Conservation (phyloP, 1,140 invertebrate genomes). For the Prorops nasuta region DNA sequence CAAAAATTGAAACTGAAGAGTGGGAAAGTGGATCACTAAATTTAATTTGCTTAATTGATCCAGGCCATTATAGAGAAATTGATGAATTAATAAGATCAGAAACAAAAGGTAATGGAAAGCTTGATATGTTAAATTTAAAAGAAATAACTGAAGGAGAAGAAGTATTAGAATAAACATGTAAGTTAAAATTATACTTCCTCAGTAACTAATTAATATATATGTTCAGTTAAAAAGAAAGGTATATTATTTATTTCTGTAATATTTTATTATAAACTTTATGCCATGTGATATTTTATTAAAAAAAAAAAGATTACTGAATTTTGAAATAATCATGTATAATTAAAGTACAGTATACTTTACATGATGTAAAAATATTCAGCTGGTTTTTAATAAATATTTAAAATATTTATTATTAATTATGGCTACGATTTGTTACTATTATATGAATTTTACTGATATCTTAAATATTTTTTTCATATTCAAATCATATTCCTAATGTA, state of each 20-base stretch:
- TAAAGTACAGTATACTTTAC: background rate
- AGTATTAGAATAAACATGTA: constrained; percentile 59
- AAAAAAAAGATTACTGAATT: constrained; percentile 1
- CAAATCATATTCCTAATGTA: no score
- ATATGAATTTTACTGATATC: no score
- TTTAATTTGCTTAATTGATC: constrained; percentile 87
- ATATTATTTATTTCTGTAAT: no score
- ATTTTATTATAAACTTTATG: no score
- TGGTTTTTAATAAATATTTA: background rate
- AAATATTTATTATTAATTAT: background rate
- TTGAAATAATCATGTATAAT: constrained; percentile 1
- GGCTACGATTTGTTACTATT: no score
- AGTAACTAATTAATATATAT: no score
- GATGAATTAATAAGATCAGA: constrained; percentile 82
- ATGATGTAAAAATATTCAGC: constrained; percentile 1
- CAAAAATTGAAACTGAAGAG: constrained; percentile 76
- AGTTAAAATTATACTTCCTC: no score
- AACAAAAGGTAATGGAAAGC: constrained; percentile 80
- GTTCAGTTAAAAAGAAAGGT: no score
- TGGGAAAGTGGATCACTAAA: constrained; percentile 75
- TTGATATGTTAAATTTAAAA: constrained; percentile 90
- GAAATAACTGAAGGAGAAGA: constrained; percentile 90
- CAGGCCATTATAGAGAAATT: constrained; percentile 85
- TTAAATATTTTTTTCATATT: no score
- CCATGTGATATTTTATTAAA: no score